Conservation (phyloP, 1,140 invertebrate genomes). For the Babylonia areolata region DNA sequence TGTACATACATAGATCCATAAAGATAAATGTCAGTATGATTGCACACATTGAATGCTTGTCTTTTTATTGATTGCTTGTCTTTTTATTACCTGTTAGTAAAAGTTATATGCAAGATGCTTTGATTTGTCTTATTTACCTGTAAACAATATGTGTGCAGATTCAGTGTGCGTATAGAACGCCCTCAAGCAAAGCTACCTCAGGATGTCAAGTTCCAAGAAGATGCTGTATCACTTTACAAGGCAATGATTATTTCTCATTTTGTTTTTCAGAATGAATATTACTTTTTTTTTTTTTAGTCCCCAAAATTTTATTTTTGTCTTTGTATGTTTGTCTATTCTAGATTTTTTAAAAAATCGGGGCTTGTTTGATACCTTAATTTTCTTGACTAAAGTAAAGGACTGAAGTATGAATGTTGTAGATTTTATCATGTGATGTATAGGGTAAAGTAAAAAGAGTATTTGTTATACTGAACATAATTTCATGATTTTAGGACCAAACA, state of each 20-base stretch:
- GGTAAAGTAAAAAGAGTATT: too few relatives aligned
- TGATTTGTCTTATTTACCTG: neutral
- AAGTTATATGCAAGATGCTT: neutral
- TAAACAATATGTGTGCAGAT: constrained; percentile 34
- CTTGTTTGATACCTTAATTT: too few relatives aligned
- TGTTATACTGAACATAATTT: too few relatives aligned
- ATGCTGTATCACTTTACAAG: constrained; percentile 42
- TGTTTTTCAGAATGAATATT: neutral
- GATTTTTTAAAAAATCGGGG: too few relatives aligned
- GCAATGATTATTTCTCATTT: neutral
- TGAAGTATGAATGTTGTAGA: neutral
- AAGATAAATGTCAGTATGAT: too few relatives aligned
- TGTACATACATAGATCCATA: neutral
- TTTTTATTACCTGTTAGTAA: too few relatives aligned
- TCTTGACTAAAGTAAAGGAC: neutral
- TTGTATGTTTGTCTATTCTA: too few relatives aligned
- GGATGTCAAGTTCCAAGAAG: constrained; percentile 57
- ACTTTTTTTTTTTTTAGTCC: neutral
- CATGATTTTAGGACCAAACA: too few relatives aligned
- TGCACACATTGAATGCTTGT: too few relatives aligned
- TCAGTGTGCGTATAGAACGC: constrained; percentile 55
- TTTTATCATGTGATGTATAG: too few relatives aligned
- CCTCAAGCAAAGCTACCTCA: constrained; percentile 39
- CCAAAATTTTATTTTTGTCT: too few relatives aligned
- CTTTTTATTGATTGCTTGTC: too few relatives aligned